Evolutionary conservation across 2,888 invertebrate species (phyloP).

Genomic region (Osmoderma eremita): DNA sequence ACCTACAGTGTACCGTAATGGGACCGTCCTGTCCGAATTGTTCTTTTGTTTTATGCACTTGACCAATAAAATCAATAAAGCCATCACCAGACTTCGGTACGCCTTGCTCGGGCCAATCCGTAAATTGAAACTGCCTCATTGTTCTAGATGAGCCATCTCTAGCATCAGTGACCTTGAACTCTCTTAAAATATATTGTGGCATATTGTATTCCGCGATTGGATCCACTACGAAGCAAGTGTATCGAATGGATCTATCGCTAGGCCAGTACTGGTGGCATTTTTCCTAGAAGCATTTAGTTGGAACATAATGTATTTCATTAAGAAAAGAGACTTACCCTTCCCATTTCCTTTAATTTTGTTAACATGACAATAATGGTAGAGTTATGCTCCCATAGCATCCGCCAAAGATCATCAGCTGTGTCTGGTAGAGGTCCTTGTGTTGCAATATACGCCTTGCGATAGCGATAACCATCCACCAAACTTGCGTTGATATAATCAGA

Average conservation of each 20-base stretch:
- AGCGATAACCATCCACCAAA: constrained; percentile 95
- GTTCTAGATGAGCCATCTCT: constrained; percentile 96
- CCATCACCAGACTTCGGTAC: constrained; percentile 98
- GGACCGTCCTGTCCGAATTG: constrained; percentile 99
- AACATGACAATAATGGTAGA: constrained; percentile 99
- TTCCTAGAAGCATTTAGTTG: constrained; percentile 71
- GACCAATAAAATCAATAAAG: constrained; percentile 99
- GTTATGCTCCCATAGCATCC: constrained; percentile 99
- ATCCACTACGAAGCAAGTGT: constrained; percentile 98
- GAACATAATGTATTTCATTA: neutral
- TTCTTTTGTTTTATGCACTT: constrained; percentile 99
- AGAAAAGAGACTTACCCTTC: constrained; percentile 76
- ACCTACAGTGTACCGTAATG: constrained; percentile 98
- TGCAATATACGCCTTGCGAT: constrained; percentile 95
- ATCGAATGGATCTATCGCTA: constrained; percentile 94
- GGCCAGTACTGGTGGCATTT: constrained; percentile 99
- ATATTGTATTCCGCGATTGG: constrained; percentile 99
- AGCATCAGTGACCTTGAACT: constrained; percentile 99
- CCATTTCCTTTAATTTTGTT: constrained; percentile 97
- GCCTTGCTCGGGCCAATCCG: constrained; percentile 96
- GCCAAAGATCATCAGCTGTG: constrained; percentile 98
- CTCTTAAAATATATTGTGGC: constrained; percentile 98
- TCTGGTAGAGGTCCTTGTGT: constrained; percentile 98
- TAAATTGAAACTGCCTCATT: constrained; percentile 95
- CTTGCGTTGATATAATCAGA: constrained; percentile 99